These are phyloP conservation scores for Drosophila ezoana DNA, from an alignment of 2,888 invertebrate species.

Conservation along the genomic window DNA sequence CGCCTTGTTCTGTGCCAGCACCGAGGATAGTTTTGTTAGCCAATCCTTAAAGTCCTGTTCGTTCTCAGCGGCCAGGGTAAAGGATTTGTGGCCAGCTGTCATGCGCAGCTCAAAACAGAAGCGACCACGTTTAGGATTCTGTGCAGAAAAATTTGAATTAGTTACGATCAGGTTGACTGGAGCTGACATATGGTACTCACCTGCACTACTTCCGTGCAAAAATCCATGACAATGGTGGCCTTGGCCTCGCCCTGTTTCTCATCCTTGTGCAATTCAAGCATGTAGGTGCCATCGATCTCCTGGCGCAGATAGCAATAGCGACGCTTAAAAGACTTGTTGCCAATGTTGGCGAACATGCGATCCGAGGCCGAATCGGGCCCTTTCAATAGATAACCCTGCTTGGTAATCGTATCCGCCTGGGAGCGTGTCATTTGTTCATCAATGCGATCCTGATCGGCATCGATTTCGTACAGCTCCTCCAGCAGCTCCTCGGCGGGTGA, in stretches of 20 bases:
- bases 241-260: conserved; percentile 96
- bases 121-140: conserved; percentile 94
- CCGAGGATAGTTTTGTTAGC: conserved; percentile 92
- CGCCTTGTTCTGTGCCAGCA: conserved; percentile 92
- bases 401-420: conserved; percentile 92
- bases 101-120: conserved; percentile 95
- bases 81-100: conserved; percentile 93
- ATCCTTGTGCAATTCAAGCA: conserved; percentile 96
- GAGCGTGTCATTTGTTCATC: conserved; percentile 88
- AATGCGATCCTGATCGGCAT: conserved; percentile 92
- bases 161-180: background rate
- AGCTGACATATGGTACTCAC: conserved; percentile 83
- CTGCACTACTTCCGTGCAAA: conserved; percentile 94
- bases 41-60: conserved; percentile 93
- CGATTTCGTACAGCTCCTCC: conserved; percentile 95
- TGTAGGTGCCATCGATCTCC: conserved; percentile 96
- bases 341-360: conserved; percentile 95
- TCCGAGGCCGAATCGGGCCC: conserved; percentile 96
- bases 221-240: conserved; percentile 96
- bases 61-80: conserved; percentile 93
- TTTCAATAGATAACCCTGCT: conserved; percentile 95
- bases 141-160: conserved; percentile 4
- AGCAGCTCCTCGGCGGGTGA: conserved; percentile 87
- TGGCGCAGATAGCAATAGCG: conserved; percentile 94
- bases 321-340: conserved; percentile 96